These are phyloP conservation scores for Cheilosia pagana DNA, from an alignment of 2,888 invertebrate species.

Conservation along the genomic window DNA sequence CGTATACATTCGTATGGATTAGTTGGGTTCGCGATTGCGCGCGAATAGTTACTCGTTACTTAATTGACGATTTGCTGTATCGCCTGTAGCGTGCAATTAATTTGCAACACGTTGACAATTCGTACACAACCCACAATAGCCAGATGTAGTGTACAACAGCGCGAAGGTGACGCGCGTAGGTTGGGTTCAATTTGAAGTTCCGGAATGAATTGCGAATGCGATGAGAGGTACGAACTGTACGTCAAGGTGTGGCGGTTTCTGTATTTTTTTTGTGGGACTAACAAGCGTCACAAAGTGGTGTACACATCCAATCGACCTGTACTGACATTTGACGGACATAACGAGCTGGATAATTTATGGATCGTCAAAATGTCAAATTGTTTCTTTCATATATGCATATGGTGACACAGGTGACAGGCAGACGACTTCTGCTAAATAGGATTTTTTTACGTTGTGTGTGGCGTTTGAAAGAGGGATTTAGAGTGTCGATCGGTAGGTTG, in stretches of 20 bases:
- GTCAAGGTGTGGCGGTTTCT: slow-evolving; percentile 17
- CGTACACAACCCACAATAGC: slow-evolving; percentile 30
- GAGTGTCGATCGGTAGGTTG: too few species aligned
- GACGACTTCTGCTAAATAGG: background rate
- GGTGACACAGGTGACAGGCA: slow-evolving; percentile 3
- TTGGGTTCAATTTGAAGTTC: slow-evolving; percentile 42
- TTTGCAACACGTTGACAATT: slow-evolving; percentile 74
- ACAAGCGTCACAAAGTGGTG: slow-evolving; percentile 13
- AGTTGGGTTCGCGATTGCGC: slow-evolving; percentile 49
- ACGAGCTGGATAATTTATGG: slow-evolving; percentile 20
- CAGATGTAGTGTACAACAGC: background rate
- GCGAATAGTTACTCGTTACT: slow-evolving; percentile 54
- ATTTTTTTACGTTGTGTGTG: background rate
- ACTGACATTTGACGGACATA: slow-evolving; percentile 16
- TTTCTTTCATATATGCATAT: background rate
- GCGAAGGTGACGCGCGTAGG: slow-evolving; percentile 42
- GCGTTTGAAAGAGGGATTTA: too few species aligned
- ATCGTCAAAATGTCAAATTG: slow-evolving; percentile 31
- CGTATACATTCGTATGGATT: slow-evolving; percentile 23
- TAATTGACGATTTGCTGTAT: slow-evolving; percentile 73
- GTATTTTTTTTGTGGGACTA: slow-evolving; percentile 2
- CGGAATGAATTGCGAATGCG: slow-evolving; percentile 18
- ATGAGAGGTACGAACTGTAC: background rate
- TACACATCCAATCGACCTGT: background rate
- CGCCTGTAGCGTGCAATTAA: slow-evolving; percentile 72